Conservation (phyloP, 2,113 vertebrate genomes). For the Ceratotherium simum region DNA sequence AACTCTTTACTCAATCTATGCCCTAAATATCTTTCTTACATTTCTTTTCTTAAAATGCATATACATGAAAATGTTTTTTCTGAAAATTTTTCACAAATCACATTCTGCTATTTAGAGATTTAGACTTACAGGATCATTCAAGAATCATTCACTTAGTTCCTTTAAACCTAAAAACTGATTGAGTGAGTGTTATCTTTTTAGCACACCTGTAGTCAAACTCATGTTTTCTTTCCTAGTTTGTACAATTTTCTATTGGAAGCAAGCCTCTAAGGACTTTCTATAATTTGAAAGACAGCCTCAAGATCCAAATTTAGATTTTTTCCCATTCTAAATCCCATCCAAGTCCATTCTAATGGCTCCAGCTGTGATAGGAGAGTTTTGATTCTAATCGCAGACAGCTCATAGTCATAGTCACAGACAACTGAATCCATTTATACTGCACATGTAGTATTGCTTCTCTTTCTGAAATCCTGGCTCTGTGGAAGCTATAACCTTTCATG, state of each 20-base stretch:
- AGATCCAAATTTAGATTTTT: slow-evolving; percentile 61
- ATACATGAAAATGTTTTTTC: background rate
- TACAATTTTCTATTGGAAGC: background rate
- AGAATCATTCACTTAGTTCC: background rate
- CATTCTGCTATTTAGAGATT: background rate
- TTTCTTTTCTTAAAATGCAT: background rate
- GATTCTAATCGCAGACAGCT: slow-evolving; percentile 10
- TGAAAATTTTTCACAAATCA: background rate
- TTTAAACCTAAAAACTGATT: slow-evolving; percentile 9
- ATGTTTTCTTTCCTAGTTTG: slow-evolving; percentile 38
- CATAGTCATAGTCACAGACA: background rate
- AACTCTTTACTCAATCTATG: background rate
- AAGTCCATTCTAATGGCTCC: background rate
- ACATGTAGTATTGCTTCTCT: background rate
- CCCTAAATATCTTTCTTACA: background rate
- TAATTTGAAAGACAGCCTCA: slow-evolving; percentile 25
- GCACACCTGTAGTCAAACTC: background rate
- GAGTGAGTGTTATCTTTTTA: background rate
- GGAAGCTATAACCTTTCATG: background rate
- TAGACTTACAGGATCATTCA: background rate
- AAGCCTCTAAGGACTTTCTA: background rate
- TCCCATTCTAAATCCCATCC: background rate
- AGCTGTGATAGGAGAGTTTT: background rate
- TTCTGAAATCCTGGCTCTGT: background rate
- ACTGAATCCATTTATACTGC: background rate